Percentiles rank a stretch among this genome's conserved stretches.
Conservation (phyloP, 2,888 invertebrate genomes). For the Alloscopus bannaensis region DNA sequence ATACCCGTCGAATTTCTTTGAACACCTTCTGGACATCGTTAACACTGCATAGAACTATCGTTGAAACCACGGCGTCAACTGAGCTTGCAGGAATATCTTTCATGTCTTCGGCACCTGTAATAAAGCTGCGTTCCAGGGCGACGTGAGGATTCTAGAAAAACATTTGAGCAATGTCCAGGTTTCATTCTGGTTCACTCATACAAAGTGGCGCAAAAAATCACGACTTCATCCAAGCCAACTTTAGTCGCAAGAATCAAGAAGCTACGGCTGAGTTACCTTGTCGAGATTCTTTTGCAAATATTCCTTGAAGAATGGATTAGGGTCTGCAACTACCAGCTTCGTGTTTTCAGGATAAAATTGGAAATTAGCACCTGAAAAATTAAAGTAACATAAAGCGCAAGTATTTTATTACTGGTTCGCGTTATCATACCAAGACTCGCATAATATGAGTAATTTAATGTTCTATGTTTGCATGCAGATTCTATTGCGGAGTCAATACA, state of each 20-base stretch:
- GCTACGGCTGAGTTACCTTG: no score
- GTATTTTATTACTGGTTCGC: no score
- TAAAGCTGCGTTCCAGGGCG: conserved; percentile 67
- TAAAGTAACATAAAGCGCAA: no score
- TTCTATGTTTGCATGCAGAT: no score
- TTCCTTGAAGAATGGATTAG: conserved; percentile 59
- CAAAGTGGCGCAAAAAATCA: background rate
- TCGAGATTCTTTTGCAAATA: conserved; percentile 52
- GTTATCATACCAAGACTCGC: no score
- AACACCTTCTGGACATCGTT: conserved; percentile 68
- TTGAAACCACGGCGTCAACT: conserved; percentile 74
- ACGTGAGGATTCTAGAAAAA: conserved; percentile 63
- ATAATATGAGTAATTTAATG: no score
- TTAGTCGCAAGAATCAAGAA: no score
- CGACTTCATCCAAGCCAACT: background rate
- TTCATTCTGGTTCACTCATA: no score
- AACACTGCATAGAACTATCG: conserved; percentile 74
- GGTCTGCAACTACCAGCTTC: conserved; percentile 65
- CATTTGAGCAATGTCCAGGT: no score
- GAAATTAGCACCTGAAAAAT: conserved; percentile 64
- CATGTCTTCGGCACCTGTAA: conserved; percentile 72
- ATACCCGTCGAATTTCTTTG: conserved; percentile 73
- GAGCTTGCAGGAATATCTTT: conserved; percentile 69
- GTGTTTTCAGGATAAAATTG: conserved; percentile 67
- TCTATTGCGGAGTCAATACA: no score